Base-by-base conservation (phyloP, 2,888 invertebrate genomes). In the Megalurothrips usitatus region DNA sequence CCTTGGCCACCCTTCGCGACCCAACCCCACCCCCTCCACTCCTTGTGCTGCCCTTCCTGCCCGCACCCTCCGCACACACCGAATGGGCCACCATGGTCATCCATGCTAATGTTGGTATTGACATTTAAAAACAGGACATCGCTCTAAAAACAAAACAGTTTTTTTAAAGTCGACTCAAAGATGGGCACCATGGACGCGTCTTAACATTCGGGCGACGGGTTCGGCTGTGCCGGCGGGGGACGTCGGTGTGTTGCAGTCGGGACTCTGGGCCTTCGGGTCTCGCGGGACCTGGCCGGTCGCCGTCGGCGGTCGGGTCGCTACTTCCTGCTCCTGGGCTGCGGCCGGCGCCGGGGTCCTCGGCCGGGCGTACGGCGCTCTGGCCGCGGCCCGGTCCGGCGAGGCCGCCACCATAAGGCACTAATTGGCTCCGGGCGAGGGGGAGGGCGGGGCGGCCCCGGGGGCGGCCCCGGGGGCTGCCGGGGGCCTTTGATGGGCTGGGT, bases 381-480 rank as follows among this genome's bases (percentile, higher is more conserved):
- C 10, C 63, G 11, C 68, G 68, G 23, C n/a, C 9, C 23, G 26
- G 68, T 11, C 10, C 1, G 68, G 68, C 68, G 10, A 26, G 68
- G 12, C 68, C 26, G 68, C 68, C 68, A 23, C 68, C 68, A 75
- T 75, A 75, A 75, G 68, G 68, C 68, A 75, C 68, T 75, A 75
- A 75, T 75, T 75, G 68, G 68, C 68, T 26, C 68, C 58, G 19
- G 68, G 68, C 9, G 26, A 26, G 68, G 23, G 26, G 26, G 12
- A 0, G 68, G 58, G 52, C 8, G 52, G 52, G 52, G 52, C 12
- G 52, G 63, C 6, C 14, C 14, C 19, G 63, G 23, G 23, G 68
- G 68, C 3, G 68, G 68, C 0, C 10, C 23, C 26, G 23, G 12
- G 23, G 23, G 68, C 68, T 11, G n/a, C 58, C 68, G 68, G 52